These are phyloP conservation scores for Gastrophryne carolinensis DNA, from an alignment of 2,797 vertebrate species.

Conservation along the genomic window DNA sequence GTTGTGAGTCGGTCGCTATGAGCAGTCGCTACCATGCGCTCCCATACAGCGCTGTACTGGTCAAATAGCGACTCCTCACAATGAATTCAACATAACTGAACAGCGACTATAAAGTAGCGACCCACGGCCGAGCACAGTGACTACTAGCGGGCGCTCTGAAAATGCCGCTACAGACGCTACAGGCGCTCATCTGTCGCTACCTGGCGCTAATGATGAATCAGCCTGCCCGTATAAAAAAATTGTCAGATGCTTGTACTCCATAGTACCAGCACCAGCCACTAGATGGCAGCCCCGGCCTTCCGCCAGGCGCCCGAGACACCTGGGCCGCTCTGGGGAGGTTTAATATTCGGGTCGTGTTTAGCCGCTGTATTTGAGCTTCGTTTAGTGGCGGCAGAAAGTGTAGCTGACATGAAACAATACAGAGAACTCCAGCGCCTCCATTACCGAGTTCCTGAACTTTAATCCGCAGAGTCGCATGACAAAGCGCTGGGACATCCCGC, in stretches of 20 bases:
- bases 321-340: not conserved
- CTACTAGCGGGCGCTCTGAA: too few species aligned
- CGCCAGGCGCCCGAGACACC: not conserved
- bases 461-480: not conserved
- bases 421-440: not conserved
- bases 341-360: slow-evolving; percentile 52
- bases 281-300: not conserved
- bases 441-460: not conserved
- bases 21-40: too few species aligned
- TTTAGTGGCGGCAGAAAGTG: slow-evolving; percentile 52
- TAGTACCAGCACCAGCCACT: not conserved
- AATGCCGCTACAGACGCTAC: too few species aligned
- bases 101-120: too few species aligned
- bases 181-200: too few species aligned
- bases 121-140: too few species aligned
- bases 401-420: slow-evolving; percentile 12
- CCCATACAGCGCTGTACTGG: too few species aligned
- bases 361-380: slow-evolving; percentile 57
- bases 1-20: too few species aligned
- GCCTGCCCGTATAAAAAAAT: too few species aligned
- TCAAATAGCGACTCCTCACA: too few species aligned
- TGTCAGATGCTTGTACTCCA: not conserved
- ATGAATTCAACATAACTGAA: too few species aligned
- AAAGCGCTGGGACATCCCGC: not conserved
- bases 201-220: too few species aligned